A percentile compares a stretch with the other conserved stretches of the same genome.
These are phyloP conservation scores for Campopleginae sp. DNA, from an alignment of 2,888 invertebrate genomes.

Conservation along the genomic window DNA sequence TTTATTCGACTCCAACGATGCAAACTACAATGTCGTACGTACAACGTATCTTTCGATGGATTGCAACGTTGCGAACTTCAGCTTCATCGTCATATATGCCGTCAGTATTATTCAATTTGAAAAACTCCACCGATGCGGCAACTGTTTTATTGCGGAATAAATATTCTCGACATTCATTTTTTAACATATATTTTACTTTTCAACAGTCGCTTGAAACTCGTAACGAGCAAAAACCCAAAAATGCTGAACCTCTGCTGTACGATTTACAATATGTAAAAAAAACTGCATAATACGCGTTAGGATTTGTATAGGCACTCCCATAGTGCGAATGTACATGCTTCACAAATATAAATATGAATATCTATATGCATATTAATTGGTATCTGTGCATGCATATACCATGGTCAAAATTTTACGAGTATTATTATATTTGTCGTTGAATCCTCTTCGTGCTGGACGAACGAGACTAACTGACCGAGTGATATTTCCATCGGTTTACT, in stretches of 20 bases:
- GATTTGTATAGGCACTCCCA: conserved; percentile 1
- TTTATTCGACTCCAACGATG: too few relatives aligned
- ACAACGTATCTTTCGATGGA: too few relatives aligned
- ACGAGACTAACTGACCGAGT: conserved; percentile 50
- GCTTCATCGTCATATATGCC: too few relatives aligned
- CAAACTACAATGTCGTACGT: too few relatives aligned
- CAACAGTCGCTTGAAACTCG: conserved; percentile 32
- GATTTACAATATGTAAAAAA: conserved; percentile 23
- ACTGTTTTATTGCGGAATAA: conserved; percentile 26
- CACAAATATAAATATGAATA: not conserved
- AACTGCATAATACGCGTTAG: conserved; percentile 14
- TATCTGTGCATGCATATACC: not conserved
- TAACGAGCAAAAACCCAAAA: conserved; percentile 47
- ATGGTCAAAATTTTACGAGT: conserved; percentile 39
- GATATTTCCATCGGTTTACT: conserved; percentile 52
- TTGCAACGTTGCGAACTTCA: too few relatives aligned
- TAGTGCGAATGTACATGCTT: not conserved
- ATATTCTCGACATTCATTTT: conserved; percentile 29
- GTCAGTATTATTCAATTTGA: conserved; percentile 13
- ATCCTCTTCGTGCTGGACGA: conserved; percentile 31
- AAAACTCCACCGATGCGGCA: conserved; percentile 16
- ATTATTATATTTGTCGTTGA: conserved; percentile 50
- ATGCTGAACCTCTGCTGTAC: conserved; percentile 17
- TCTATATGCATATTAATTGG: not conserved
- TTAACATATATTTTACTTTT: not conserved